phyloP scores from a whole-genome alignment of 2,888 invertebrate species.

The Ellobium chinense region DNA sequence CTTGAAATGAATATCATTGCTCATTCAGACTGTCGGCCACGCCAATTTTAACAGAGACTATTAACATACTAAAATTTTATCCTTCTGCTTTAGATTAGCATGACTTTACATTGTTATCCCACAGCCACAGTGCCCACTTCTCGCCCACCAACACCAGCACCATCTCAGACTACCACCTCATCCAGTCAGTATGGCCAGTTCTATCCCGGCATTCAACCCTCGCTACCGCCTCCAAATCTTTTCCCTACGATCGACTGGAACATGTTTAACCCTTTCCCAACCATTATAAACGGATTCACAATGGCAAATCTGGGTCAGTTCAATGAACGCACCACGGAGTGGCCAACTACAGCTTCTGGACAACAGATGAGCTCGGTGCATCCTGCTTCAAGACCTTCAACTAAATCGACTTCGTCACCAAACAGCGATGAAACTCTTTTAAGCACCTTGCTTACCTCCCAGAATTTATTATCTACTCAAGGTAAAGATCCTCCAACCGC shows the following conservation, averaged over 20 bases:
- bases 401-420: background rate
- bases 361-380: background rate
- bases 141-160: background rate
- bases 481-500: too few species aligned
- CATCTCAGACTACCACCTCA: background rate
- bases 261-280: background rate
- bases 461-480: too few species aligned
- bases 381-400: background rate
- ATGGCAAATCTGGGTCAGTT: background rate
- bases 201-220: background rate
- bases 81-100: too few species aligned
- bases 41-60: too few species aligned
- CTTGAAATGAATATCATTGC: too few species aligned
- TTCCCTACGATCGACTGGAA: background rate
- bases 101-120: too few species aligned
- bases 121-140: too few species aligned
- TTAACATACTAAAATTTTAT: too few species aligned
- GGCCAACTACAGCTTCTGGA: background rate
- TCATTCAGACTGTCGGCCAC: too few species aligned
- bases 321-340: background rate
- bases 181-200: background rate
- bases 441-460: too few species aligned
- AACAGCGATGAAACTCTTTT: too few species aligned
- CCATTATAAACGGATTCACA: background rate
- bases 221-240: background rate